These are phyloP conservation scores for Mythimna loreyi DNA, from an alignment of 2,888 invertebrate genomes.

Conservation along the genomic window DNA sequence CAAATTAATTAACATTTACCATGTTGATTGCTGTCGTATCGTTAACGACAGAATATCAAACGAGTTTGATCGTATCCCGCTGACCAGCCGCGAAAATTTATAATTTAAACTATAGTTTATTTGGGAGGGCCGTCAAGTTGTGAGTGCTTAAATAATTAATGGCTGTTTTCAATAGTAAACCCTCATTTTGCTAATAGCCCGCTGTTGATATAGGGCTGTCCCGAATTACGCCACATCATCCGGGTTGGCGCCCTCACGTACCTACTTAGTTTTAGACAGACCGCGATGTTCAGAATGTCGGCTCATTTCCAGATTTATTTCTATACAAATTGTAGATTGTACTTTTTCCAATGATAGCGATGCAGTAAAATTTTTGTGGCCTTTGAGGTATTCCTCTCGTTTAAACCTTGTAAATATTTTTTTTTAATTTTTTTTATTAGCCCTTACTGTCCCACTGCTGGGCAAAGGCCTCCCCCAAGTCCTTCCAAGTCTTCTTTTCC, in stretches of 20 bases:
- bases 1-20: conserved; percentile 48
- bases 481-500: too few species aligned
- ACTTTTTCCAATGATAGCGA: not conserved
- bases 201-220: conserved; percentile 37
- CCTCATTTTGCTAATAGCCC: conserved; percentile 43
- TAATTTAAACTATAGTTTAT: conserved; percentile 39
- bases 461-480: too few species aligned
- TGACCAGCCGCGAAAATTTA: conserved; percentile 15
- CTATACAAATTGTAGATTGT: not conserved
- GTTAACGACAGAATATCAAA: conserved; percentile 1
- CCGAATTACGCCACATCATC: conserved; percentile 34
- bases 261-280: conserved; percentile 7
- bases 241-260: not conserved
- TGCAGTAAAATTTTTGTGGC: not conserved
- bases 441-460: too few species aligned
- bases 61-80: not conserved
- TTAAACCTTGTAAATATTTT: too few species aligned
- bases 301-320: not conserved
- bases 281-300: conserved; percentile 4
- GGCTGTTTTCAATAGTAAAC: conserved; percentile 47
- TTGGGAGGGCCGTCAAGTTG: conserved; percentile 24
- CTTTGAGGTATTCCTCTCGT: too few species aligned
- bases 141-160: conserved; percentile 49
- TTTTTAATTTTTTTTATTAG: too few species aligned
- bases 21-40: conserved; percentile 45